These are phyloP conservation scores for Acromyrmex charruanus DNA, from an alignment of 1,140 invertebrate species.

Conservation along the genomic window DNA sequence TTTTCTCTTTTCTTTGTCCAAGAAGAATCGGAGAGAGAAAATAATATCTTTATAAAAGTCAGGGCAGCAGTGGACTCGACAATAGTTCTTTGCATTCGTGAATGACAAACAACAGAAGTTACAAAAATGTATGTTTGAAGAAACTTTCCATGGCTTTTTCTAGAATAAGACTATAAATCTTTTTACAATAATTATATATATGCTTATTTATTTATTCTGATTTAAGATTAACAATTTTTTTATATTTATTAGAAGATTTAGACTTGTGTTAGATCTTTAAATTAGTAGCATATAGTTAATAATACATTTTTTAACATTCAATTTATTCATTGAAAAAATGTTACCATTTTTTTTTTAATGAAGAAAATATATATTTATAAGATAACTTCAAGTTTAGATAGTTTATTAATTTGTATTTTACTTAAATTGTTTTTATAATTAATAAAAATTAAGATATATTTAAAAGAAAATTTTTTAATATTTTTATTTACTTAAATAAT, in stretches of 20 bases:
- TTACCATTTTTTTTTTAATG: too few relatives aligned
- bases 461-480: background rate
- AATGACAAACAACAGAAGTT: background rate
- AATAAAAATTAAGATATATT: background rate
- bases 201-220: too few relatives aligned
- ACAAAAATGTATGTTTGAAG: background rate
- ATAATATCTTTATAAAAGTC: constrained; percentile 54
- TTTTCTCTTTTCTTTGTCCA: background rate
- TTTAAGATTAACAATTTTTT: too few relatives aligned
- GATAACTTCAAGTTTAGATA: too few relatives aligned
- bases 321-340: too few relatives aligned
- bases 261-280: too few relatives aligned
- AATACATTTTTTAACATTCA: too few relatives aligned
- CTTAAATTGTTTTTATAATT: background rate
- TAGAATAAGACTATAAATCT: background rate
- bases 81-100: constrained; percentile 15
- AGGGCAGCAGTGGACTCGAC: background rate
- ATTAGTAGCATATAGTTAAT: too few relatives aligned
- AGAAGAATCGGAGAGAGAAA: background rate
- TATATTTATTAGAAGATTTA: too few relatives aligned
- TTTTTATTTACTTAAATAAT: background rate
- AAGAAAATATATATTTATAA: too few relatives aligned
- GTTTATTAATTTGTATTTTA: too few relatives aligned
- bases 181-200: background rate
- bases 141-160: background rate